phyloP scores from a whole-genome alignment of 1,140 invertebrate genomes.

The Archivesica marissinica region DNA sequence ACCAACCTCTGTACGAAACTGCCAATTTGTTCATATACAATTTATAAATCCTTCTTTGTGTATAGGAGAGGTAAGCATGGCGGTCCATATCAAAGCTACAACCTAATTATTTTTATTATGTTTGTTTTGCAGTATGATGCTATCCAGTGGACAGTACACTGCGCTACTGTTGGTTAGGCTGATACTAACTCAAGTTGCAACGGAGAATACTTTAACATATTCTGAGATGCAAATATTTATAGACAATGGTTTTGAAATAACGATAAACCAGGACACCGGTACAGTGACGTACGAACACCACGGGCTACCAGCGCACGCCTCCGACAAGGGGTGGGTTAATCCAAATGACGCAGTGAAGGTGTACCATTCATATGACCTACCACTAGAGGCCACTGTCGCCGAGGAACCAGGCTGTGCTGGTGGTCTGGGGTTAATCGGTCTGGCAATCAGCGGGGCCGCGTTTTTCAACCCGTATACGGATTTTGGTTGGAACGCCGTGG shows the following conservation, averaged over 20 bases:
- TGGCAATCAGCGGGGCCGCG: conserved; percentile 8
- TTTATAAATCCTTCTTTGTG: too few species aligned
- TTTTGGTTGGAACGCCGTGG: conserved; percentile 28
- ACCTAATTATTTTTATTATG: too few species aligned
- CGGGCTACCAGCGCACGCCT: conserved; percentile 14
- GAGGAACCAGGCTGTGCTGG: conserved; percentile 1
- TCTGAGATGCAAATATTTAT: conserved; percentile 9
- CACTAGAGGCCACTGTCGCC: conserved; percentile 23
- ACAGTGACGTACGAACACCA: conserved; percentile 25
- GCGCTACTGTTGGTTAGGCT: too few species aligned
- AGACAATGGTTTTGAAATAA: not conserved
- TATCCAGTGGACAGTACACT: too few species aligned
- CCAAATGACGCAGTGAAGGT: not conserved
- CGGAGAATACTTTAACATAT: not conserved
- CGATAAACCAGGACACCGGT: not conserved
- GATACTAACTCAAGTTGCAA: not conserved
- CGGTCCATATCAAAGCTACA: too few species aligned
- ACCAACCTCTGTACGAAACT: too few species aligned
- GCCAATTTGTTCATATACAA: too few species aligned
- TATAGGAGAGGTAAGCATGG: too few species aligned
- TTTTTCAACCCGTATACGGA: conserved; percentile 46
- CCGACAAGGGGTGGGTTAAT: conserved; percentile 31
- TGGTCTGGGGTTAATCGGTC: conserved; percentile 25
- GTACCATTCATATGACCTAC: conserved; percentile 14
- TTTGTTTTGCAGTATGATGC: too few species aligned